These are phyloP conservation scores for Atherinosoma microstoma DNA, from an alignment of 2,797 vertebrate genomes.

Conservation along the genomic window DNA sequence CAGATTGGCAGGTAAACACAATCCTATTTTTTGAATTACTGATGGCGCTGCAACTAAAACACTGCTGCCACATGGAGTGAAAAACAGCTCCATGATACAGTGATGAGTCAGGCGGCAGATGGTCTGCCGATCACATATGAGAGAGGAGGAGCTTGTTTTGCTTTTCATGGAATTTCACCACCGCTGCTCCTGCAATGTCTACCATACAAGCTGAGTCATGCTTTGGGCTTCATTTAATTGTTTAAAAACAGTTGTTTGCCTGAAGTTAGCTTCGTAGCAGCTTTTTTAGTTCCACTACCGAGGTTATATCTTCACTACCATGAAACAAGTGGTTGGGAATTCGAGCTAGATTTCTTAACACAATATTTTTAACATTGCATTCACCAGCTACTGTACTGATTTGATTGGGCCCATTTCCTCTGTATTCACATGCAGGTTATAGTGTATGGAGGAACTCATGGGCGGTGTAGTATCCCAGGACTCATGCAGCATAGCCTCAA, in stretches of 20 bases:
- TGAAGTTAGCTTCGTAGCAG: background rate
- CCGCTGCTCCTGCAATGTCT: background rate
- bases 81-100: constrained; percentile 45
- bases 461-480: no score
- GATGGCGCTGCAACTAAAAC: constrained; percentile 32
- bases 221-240: background rate
- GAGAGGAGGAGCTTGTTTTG: constrained; percentile 6
- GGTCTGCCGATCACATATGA: constrained; percentile 27
- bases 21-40: constrained; percentile 37
- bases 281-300: background rate
- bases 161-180: constrained; percentile 22
- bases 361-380: background rate
- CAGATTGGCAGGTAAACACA: constrained; percentile 25
- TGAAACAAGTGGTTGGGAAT: background rate
- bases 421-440: no score
- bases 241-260: background rate
- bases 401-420: no score
- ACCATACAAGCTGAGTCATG: background rate
- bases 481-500: no score
- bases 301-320: background rate
- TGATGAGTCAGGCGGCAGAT: constrained; percentile 59
- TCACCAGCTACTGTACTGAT: no score
- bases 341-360: background rate
- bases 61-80: constrained; percentile 22
- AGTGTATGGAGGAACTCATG: no score